A percentile compares a stretch with the other conserved stretches of the same genome.
phyloP scores from a whole-genome alignment of 2,888 invertebrate species.

The Parnassius orleans region DNA sequence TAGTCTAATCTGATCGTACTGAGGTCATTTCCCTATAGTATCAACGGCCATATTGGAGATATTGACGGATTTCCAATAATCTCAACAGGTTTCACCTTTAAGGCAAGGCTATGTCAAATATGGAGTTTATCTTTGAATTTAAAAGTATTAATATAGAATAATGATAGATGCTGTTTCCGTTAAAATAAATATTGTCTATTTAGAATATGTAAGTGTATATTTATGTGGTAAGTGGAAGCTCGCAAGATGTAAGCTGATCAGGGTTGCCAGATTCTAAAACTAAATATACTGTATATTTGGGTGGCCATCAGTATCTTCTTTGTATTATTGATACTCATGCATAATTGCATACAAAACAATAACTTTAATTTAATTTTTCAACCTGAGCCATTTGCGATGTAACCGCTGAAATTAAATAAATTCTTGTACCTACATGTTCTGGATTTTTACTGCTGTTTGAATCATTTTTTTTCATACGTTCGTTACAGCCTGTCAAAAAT shows the following conservation, averaged over 20 bases:
- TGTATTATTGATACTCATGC: neutral
- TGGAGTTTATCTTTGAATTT: neutral
- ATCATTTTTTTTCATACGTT: neutral
- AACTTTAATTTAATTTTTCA: neutral
- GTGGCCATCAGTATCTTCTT: neutral
- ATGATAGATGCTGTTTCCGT: neutral
- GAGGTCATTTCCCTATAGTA: slow-evolving; percentile 37
- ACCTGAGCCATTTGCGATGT: neutral
- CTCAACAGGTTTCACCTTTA: slow-evolving; percentile 13
- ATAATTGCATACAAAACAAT: neutral
- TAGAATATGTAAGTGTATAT: neutral
- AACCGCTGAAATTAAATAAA: neutral
- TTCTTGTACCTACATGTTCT: neutral
- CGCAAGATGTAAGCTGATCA: neutral
- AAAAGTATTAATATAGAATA: neutral
- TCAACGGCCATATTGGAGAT: slow-evolving; percentile 3
- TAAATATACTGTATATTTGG: neutral
- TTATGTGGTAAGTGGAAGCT: neutral
- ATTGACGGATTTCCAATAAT: slow-evolving; percentile 22
- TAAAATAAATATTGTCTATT: neutral
- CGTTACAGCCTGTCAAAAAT: too few species aligned
- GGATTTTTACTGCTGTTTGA: neutral
- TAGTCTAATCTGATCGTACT: slow-evolving; percentile 39
- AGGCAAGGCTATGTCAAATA: slow-evolving; percentile 4
- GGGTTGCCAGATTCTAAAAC: neutral